Evolutionary conservation across 2,113 vertebrate species (phyloP), one percentile per base, ranked within the genome.

Genomic region (Hiodon alosoides): DNA sequence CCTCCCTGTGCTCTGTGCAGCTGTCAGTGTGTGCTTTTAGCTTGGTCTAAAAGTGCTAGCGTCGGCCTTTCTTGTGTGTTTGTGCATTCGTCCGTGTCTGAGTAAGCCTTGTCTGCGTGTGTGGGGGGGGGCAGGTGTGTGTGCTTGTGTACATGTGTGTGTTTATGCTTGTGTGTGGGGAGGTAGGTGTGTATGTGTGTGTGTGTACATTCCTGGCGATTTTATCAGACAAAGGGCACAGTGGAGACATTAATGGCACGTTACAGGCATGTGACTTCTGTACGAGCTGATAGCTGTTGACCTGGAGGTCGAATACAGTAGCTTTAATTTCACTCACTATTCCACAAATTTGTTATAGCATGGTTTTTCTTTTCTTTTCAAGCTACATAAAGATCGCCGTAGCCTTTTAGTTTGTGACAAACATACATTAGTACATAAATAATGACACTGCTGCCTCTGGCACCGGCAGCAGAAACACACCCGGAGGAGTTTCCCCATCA

Each of bases 31-130:
- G 74, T 76, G 47, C 58, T 31, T 48, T 58, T 61, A 10, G 10
- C 52, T 31, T n/a, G 46, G 52, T 70, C 16, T 50, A 48, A 76
- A 71, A 62, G 74, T 64, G 67, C 51, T 55, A 16, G 4, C 55
- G 17, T 76, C 16, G 17, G 51, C 70, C 48, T 54, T 62, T 70
- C 73, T 60, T 74, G 73, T 74, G 73, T 74, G 73, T 74, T 74
- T 67, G 73, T 74, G 73, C 46, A 67, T 54, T 64, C 64, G 53
- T 67, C 73, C 64, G 46, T 74, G 64, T 74, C 73, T 65, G 47
- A 71, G 75, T 76, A 54, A 55, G 67, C 17, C 51, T 13, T 48
- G 71, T 51, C 9, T 60, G 71, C 16, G 46, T 48, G 67, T 69
- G 50, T 11, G 9, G 59, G 31, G 6, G 58, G 62, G 58, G 55